Conservation (phyloP, 2,113 vertebrate species). For the Pteruthius melanotis region DNA sequence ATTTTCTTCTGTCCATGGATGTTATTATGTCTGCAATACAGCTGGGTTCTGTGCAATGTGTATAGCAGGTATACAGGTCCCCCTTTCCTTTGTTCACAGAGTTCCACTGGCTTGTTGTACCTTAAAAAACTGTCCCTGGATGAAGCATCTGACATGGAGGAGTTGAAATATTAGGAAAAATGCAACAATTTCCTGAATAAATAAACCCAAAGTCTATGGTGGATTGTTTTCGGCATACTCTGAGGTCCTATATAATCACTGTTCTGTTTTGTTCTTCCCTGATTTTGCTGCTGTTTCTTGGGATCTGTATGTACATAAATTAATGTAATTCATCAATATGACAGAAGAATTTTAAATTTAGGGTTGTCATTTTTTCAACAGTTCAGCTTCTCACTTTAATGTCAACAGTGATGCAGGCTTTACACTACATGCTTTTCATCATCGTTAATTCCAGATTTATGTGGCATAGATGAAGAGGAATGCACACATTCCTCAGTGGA, state of each 20-base stretch:
- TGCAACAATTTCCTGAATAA: background rate
- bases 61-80: background rate
- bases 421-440: background rate
- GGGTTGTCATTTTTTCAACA: background rate
- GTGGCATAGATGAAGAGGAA: background rate
- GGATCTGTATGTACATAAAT: conserved; percentile 10
- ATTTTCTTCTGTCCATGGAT: background rate
- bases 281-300: background rate
- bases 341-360: conserved; percentile 20
- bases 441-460: background rate
- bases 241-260: background rate
- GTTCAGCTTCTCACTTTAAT: background rate
- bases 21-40: background rate
- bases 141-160: background rate
- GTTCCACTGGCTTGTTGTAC: background rate
- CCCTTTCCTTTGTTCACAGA: background rate
- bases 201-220: background rate
- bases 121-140: background rate
- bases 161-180: background rate
- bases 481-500: background rate
- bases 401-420: background rate
- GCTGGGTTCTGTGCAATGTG: background rate
- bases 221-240: background rate
- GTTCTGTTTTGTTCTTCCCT: background rate
- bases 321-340: conserved; percentile 12